These are phyloP conservation scores for Sebastes hopkinsi DNA, from an alignment of 2,797 vertebrate species.

Conservation along the genomic window DNA sequence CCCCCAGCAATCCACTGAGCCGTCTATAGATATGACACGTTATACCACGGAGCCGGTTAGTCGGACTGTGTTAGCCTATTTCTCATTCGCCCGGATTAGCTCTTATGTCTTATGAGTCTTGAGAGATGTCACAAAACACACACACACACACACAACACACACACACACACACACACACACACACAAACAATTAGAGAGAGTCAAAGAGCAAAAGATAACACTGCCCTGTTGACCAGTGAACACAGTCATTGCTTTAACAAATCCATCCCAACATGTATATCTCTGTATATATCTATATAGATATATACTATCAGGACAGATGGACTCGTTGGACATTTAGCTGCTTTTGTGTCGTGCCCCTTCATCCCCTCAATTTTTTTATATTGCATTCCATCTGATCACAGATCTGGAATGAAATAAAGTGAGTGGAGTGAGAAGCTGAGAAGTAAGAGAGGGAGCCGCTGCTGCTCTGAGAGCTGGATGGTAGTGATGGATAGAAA, in stretches of 20 bases:
- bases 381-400: constrained; percentile 53
- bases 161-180: neutral
- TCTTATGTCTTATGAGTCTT: constrained; percentile 19
- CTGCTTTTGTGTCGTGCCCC: neutral
- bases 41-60: constrained; percentile 10
- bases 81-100: constrained; percentile 32
- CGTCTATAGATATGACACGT: constrained; percentile 3
- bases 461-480: neutral
- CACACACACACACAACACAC: neutral
- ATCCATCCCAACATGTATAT: neutral
- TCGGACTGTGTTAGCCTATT: constrained; percentile 36
- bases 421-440: constrained; percentile 13
- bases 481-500: neutral
- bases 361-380: constrained; percentile 28
- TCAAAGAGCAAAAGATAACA: neutral
- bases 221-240: neutral
- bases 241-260: neutral
- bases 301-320: neutral
- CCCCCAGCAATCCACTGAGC: neutral
- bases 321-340: neutral
- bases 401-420: constrained; percentile 40
- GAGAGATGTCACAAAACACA: constrained; percentile 6
- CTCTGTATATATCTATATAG: too few relatives aligned
- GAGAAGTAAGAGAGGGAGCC: constrained; percentile 5
- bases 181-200: neutral